Evolutionary conservation across 1,140 invertebrate species (phyloP).

Genomic region (Trypoxylus dichotomus): DNA sequence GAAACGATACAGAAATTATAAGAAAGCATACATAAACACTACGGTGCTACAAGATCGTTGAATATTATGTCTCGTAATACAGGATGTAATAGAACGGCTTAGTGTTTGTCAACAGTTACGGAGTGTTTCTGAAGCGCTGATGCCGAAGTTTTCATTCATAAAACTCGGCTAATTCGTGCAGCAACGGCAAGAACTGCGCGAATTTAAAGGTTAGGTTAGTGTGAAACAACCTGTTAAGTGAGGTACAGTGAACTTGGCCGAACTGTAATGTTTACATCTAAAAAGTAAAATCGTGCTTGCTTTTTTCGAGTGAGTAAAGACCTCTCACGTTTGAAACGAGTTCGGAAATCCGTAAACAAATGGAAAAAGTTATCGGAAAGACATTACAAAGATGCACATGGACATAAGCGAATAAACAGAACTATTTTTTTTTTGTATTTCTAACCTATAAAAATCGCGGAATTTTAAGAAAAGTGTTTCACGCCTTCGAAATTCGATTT

Average conservation of each 20-base stretch:
- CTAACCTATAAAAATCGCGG: too few species aligned
- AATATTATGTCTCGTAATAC: background rate
- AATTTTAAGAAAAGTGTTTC: too few species aligned
- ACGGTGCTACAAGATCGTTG: background rate
- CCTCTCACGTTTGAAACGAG: background rate
- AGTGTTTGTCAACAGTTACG: background rate
- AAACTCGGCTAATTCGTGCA: too few species aligned
- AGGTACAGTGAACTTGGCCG: constrained; percentile 42
- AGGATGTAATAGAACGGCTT: background rate
- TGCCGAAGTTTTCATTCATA: constrained; percentile 16
- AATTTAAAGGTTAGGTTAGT: constrained; percentile 16
- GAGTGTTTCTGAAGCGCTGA: background rate
- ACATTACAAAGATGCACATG: constrained; percentile 46
- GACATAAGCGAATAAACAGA: constrained; percentile 39
- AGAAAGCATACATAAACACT: background rate
- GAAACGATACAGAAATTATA: background rate
- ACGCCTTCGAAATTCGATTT: too few species aligned
- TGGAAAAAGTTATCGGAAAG: background rate
- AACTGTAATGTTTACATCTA: constrained; percentile 40
- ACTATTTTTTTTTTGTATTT: background rate
- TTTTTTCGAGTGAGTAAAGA: background rate
- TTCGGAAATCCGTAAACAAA: background rate
- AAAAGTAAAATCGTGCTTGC: background rate
- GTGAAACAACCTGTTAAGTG: constrained; percentile 47
- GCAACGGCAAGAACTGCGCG: constrained; percentile 30